Conservation (phyloP, 2,797 vertebrate species). For the Enteromius mattozi region DNA sequence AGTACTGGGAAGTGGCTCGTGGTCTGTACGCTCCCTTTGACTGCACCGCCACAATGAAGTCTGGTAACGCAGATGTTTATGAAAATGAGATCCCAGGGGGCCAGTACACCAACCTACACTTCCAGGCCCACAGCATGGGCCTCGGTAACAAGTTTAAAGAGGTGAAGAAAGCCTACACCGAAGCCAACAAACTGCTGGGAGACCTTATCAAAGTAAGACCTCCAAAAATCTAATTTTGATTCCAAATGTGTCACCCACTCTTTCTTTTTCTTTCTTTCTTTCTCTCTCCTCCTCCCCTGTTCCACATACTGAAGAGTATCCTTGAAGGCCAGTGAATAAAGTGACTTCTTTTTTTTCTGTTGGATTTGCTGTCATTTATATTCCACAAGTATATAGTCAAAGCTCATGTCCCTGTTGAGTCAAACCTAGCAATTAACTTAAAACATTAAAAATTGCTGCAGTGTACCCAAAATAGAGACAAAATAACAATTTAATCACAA, state of each 20-base stretch:
- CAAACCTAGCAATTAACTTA: slow-evolving; percentile 27
- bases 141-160: slow-evolving; percentile 96
- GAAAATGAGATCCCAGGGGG: slow-evolving; percentile 98
- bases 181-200: slow-evolving; percentile 94
- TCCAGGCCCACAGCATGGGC: slow-evolving; percentile 96
- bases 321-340: slow-evolving; percentile 28
- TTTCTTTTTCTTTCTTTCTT: slow-evolving; percentile 3
- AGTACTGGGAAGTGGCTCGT: slow-evolving; percentile 94
- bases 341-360: slow-evolving; percentile 13
- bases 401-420: neutral
- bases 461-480: neutral
- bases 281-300: slow-evolving; percentile 9
- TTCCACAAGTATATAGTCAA: neutral
- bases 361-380: slow-evolving; percentile 26
- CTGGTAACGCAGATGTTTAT: slow-evolving; percentile 94
- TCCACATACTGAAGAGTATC: slow-evolving; percentile 18
- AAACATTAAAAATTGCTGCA: neutral
- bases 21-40: slow-evolving; percentile 93
- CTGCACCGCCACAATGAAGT: slow-evolving; percentile 99
- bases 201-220: slow-evolving; percentile 94
- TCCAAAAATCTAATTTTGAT: slow-evolving; percentile 14
- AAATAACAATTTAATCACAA: neutral
- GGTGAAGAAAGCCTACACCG: slow-evolving; percentile 92
- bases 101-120: slow-evolving; percentile 98
- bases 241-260: slow-evolving; percentile 15